Conservation (phyloP, 2,113 vertebrate species). For the Sarotherodon lohbergeri region DNA sequence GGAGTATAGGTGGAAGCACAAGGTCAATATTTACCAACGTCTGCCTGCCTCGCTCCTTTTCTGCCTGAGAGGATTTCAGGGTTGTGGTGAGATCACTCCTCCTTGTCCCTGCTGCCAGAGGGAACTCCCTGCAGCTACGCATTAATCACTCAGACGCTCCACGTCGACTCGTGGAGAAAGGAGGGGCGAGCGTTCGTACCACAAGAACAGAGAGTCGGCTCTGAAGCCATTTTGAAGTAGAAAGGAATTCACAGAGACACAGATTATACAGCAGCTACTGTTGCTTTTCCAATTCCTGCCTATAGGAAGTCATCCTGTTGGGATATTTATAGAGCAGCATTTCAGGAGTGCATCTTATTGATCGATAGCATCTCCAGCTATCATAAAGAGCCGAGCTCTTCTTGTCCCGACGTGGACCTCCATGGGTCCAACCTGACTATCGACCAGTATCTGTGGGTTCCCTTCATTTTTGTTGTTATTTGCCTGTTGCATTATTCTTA, state of each 20-base stretch:
- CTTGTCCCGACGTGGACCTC: background rate
- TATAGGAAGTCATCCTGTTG: background rate
- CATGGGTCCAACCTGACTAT: background rate
- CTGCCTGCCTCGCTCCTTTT: background rate
- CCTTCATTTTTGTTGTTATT: background rate
- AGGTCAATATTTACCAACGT: conserved; percentile 76
- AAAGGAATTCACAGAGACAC: background rate
- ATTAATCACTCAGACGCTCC: conserved; percentile 26
- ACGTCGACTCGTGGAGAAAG: background rate
- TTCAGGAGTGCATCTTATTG: background rate
- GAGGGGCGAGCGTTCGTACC: background rate
- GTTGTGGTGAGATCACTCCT: conserved; percentile 8
- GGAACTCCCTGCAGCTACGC: conserved; percentile 75
- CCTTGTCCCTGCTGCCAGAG: conserved; percentile 38
- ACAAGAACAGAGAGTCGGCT: background rate
- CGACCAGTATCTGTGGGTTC: background rate
- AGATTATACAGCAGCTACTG: background rate
- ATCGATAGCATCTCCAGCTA: background rate
- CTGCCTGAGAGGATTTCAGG: background rate
- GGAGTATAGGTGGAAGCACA: conserved; percentile 3
- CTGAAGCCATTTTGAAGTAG: conserved; percentile 1
- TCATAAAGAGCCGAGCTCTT: background rate
- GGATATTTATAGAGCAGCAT: background rate
- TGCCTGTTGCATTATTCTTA: background rate
- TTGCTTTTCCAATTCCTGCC: background rate